Percentiles rank a stretch among this genome's conserved stretches.
These are phyloP conservation scores for Rhodeus uyekii DNA, from an alignment of 2,797 vertebrate species.

Conservation along the genomic window DNA sequence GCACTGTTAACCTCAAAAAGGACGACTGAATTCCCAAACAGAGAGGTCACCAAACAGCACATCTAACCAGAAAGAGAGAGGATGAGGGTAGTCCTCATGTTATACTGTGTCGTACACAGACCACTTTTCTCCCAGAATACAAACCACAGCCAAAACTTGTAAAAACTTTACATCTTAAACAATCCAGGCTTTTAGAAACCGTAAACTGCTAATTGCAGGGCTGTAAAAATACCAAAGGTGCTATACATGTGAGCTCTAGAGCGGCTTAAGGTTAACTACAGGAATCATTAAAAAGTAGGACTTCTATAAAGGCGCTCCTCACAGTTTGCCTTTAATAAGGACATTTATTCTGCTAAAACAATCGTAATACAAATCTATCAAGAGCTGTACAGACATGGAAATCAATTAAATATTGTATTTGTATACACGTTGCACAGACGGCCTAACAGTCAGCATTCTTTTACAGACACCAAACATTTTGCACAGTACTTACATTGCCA, in stretches of 20 bases:
- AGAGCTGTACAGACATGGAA: not conserved
- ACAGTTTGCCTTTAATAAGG: not conserved
- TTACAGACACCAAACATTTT: not conserved
- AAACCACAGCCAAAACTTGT: constrained; percentile 54
- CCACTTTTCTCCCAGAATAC: constrained; percentile 51
- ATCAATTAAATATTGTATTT: not conserved
- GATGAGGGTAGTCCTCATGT: constrained; percentile 23
- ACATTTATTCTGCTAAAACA: not conserved
- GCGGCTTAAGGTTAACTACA: constrained; percentile 23
- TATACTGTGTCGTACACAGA: constrained; percentile 42
- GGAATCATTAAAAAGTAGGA: not conserved
- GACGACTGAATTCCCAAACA: constrained; percentile 77
- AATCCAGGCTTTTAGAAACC: constrained; percentile 51
- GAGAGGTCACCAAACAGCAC: constrained; percentile 77
- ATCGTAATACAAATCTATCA: not conserved
- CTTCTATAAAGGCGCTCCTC: not conserved
- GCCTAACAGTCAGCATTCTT: not conserved
- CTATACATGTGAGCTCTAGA: constrained; percentile 39
- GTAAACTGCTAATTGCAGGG: constrained; percentile 59
- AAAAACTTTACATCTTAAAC: constrained; percentile 58
- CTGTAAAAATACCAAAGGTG: constrained; percentile 43
- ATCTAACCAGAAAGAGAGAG: constrained; percentile 68
- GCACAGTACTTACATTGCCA: constrained; percentile 70
- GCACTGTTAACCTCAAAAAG: constrained; percentile 74
- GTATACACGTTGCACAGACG: not conserved